Evolutionary conservation across 1,140 invertebrate species (phyloP).

Genomic region (Drosophila yakuba): DNA sequence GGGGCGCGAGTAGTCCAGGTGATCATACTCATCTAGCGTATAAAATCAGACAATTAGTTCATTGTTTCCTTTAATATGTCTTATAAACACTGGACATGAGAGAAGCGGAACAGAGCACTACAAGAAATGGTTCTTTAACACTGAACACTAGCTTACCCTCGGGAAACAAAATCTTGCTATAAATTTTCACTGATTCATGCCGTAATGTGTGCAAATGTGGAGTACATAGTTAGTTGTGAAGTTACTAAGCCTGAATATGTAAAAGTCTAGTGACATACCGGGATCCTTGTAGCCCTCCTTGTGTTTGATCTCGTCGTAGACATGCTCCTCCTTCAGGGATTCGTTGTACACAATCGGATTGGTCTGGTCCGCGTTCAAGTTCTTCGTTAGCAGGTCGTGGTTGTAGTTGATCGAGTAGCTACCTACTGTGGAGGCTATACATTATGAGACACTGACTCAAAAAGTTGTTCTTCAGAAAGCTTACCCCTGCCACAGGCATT

Average conservation of each 20-base stretch:
- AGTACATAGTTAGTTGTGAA: constrained; percentile 47
- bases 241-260: not conserved
- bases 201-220: constrained; percentile 46
- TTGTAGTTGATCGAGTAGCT: constrained; percentile 86
- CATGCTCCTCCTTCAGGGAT: constrained; percentile 89
- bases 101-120: constrained; percentile 25
- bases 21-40: constrained; percentile 90
- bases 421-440: constrained; percentile 80
- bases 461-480: not conserved
- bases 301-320: constrained; percentile 96
- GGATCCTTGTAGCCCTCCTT: constrained; percentile 87
- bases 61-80: not conserved
- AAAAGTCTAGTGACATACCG: constrained; percentile 69
- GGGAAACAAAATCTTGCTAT: constrained; percentile 81
- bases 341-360: constrained; percentile 95
- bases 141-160: constrained; percentile 72
- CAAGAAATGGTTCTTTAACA: constrained; percentile 16
- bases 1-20: constrained; percentile 93
- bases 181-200: constrained; percentile 76
- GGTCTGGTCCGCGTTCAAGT: constrained; percentile 92
- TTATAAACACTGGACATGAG: constrained; percentile 34
- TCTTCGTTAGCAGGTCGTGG: constrained; percentile 88
- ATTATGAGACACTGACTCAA: not conserved
- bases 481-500: constrained; percentile 79
- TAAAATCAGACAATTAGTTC: not conserved